Evolutionary conservation across 30 jellyfish, hydroid and myxozoan species (phyloP).

Genomic region (Hydractinia echinata): DNA sequence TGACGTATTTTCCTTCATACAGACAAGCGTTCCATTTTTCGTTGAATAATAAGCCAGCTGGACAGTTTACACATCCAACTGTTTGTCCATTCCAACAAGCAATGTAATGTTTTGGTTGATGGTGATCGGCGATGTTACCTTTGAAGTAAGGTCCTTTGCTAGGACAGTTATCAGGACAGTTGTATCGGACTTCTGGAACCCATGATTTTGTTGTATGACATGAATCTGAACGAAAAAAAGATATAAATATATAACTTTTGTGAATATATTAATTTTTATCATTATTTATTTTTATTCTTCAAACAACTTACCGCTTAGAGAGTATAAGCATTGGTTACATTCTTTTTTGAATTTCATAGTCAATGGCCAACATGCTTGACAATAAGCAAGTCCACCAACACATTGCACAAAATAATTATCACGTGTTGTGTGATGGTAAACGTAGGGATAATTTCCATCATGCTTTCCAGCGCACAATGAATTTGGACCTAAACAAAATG

Average conservation of each 20-base stretch:
- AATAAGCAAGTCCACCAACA: conserved; percentile 16
- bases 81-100: conserved; percentile 27
- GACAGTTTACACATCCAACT: conserved; percentile 21
- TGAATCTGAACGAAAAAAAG: neutral
- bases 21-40: conserved; percentile 17
- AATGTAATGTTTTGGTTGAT: neutral
- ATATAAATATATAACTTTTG: too few relatives aligned
- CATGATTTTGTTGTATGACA: conserved; percentile 33
- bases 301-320: neutral
- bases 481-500: neutral
- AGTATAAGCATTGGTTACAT: conserved; percentile 28
- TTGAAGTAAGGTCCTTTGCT: conserved; percentile 24
- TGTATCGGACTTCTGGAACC: conserved; percentile 11
- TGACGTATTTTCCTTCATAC: conserved; percentile 5
- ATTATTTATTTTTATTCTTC: too few relatives aligned
- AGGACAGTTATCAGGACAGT: conserved; percentile 36
- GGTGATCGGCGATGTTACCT: conserved; percentile 29
- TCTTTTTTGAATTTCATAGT: neutral
- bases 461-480: neutral
- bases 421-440: neutral
- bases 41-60: conserved; percentile 23
- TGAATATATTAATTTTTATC: too few relatives aligned
- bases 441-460: conserved; percentile 21
- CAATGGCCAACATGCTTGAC: conserved; percentile 44
- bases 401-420: conserved; percentile 24